Conservation (phyloP, 1,140 invertebrate species). For the Ceratina australensis region DNA sequence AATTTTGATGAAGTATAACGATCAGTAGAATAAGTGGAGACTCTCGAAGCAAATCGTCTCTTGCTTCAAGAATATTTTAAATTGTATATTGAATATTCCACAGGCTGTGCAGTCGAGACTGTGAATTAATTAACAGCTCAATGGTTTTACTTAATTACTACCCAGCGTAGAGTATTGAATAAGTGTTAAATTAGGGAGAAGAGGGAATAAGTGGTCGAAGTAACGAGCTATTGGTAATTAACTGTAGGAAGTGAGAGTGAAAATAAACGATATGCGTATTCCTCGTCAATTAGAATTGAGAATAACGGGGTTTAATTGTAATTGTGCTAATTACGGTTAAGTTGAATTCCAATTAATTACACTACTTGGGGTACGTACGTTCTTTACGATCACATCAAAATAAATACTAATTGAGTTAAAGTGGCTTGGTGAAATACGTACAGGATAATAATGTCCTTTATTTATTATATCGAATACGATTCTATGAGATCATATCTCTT, state of each 20-base stretch:
- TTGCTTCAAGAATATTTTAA: too few species aligned
- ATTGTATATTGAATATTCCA: too few species aligned
- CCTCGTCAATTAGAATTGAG: background rate
- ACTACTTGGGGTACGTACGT: background rate
- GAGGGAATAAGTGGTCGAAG: background rate
- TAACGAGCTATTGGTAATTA: constrained; percentile 6
- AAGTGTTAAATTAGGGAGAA: background rate
- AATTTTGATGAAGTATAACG: too few species aligned
- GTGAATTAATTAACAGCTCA: background rate
- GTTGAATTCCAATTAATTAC: background rate
- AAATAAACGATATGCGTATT: background rate
- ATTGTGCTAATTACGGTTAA: background rate
- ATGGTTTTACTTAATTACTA: background rate
- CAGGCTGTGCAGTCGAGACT: background rate
- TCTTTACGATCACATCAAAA: background rate
- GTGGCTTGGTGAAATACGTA: too few species aligned
- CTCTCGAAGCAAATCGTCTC: too few species aligned
- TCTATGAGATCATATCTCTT: too few species aligned
- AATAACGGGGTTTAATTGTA: constrained; percentile 4
- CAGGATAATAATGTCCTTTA: too few species aligned
- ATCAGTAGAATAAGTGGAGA: too few species aligned
- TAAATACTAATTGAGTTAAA: background rate
- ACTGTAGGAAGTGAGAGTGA: constrained; percentile 5
- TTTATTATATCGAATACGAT: too few species aligned
- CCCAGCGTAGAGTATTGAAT: background rate